These are phyloP conservation scores for Dastarcus helophoroides DNA, from an alignment of 2,888 invertebrate genomes.

Conservation along the genomic window DNA sequence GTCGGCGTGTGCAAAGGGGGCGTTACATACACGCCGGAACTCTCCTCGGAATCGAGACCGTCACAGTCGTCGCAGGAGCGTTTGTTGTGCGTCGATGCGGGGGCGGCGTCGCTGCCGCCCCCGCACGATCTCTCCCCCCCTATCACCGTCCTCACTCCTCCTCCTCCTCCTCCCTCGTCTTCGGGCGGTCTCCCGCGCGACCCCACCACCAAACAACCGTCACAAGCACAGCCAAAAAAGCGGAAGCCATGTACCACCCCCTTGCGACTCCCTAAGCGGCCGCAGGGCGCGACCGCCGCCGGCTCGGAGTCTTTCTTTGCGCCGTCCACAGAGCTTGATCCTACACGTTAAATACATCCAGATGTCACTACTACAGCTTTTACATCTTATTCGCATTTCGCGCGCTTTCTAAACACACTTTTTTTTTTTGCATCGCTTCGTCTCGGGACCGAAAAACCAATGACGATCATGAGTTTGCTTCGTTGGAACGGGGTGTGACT, in stretches of 20 bases:
- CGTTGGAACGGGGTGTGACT: no score
- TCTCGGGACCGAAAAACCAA: no score
- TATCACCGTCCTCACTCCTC: slow-evolving; percentile 14
- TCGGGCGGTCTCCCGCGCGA: slow-evolving; percentile 29
- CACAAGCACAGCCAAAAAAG: slow-evolving; percentile 34
- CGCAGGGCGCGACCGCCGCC: slow-evolving; percentile 10
- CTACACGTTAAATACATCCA: no score
- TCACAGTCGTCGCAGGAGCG: slow-evolving; percentile 10
- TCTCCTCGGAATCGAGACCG: slow-evolving; percentile 6
- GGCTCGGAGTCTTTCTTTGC: slow-evolving; percentile 6
- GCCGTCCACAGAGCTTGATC: slow-evolving; percentile 1
- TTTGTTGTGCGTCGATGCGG: slow-evolving; percentile 19
- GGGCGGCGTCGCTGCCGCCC: slow-evolving; percentile 16
- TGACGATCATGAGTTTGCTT: no score
- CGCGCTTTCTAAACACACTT: no score
- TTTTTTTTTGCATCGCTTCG: no score
- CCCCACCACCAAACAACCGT: slow-evolving; percentile 32
- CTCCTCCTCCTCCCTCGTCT: slow-evolving; percentile 22
- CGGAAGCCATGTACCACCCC: slow-evolving; percentile 29
- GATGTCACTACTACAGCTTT: no score
- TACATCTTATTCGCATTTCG: no score
- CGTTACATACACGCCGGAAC: slow-evolving; percentile 16
- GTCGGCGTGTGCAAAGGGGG: slow-evolving; percentile 17
- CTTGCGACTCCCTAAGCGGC: slow-evolving; percentile 13
- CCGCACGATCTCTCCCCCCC: slow-evolving; percentile 4